These are phyloP conservation scores for Prunella fulvescens DNA, from an alignment of 2,113 vertebrate genomes.

Conservation along the genomic window DNA sequence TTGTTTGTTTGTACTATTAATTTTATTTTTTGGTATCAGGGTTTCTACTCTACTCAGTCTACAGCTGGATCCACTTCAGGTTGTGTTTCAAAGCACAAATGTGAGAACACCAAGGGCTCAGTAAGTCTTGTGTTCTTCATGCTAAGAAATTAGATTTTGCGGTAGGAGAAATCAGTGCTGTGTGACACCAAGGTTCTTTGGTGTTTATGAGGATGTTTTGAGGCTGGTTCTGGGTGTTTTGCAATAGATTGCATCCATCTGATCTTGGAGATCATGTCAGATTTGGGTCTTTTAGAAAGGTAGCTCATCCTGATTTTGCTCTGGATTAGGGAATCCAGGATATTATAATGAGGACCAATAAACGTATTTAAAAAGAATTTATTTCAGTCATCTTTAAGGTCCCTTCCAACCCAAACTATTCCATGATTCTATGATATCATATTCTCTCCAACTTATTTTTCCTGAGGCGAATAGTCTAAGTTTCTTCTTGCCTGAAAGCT, in stretches of 20 bases:
- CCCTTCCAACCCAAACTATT: not conserved
- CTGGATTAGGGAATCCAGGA: not conserved
- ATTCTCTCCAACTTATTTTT: not conserved
- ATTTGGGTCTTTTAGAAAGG: not conserved
- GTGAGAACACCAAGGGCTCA: not conserved
- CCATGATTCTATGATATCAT: not conserved
- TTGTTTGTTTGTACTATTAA: not conserved
- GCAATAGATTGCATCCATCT: not conserved
- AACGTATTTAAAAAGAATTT: not conserved
- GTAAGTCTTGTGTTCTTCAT: not conserved
- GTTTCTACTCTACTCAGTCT: not conserved
- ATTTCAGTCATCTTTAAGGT: not conserved
- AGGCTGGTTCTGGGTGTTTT: not conserved
- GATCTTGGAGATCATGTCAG: not conserved
- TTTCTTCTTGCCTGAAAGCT: not conserved
- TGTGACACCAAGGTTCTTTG: not conserved
- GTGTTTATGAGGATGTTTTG: not conserved
- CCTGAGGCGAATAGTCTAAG: not conserved
- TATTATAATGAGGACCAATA: not conserved
- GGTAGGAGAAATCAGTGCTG: not conserved
- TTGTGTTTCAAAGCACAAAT: not conserved
- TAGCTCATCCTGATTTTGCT: not conserved
- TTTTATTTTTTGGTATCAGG: not conserved
- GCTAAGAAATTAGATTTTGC: not conserved
- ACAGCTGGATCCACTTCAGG: not conserved